Percentiles rank a stretch among this genome's conserved stretches.
These are phyloP conservation scores for Scaptodrosophila lebanonensis DNA, from an alignment of 1,140 invertebrate genomes.

Conservation along the genomic window DNA sequence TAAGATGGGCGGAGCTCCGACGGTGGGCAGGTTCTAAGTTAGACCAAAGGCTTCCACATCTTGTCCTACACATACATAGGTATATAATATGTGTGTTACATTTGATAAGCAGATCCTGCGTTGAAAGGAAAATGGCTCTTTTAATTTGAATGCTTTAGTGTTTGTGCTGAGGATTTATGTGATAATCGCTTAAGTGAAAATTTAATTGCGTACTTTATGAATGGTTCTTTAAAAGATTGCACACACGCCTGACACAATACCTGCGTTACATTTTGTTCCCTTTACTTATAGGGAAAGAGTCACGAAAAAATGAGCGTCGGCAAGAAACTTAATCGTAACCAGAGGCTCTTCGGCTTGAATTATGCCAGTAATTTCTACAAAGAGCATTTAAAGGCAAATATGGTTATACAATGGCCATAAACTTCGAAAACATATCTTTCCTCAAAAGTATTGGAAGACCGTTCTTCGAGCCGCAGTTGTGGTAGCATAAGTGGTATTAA, in stretches of 20 bases:
- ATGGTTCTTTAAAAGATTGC: slow-evolving; percentile 66
- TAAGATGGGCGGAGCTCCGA: slow-evolving; percentile 55
- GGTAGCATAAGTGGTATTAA: slow-evolving; percentile 20
- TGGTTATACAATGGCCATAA: slow-evolving; percentile 18
- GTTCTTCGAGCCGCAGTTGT: too few species aligned
- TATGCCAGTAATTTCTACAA: slow-evolving; percentile 58
- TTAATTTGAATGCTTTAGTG: slow-evolving; percentile 72
- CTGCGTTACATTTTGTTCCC: too few species aligned
- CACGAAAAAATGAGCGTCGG: too few species aligned
- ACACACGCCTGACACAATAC: not conserved
- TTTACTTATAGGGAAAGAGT: too few species aligned
- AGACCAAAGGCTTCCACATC: not conserved
- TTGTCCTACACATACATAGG: slow-evolving; percentile 6
- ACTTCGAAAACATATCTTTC: too few species aligned
- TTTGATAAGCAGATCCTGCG: slow-evolving; percentile 9
- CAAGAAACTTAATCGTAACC: slow-evolving; percentile 62
- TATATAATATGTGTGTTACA: slow-evolving; percentile 7
- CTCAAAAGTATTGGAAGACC: too few species aligned
- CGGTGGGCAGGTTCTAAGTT: not conserved
- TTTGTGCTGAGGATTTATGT: slow-evolving; percentile 65
- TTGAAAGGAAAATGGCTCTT: slow-evolving; percentile 76
- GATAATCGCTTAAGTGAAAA: slow-evolving; percentile 77
- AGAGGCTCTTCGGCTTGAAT: slow-evolving; percentile 42
- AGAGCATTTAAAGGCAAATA: slow-evolving; percentile 28
- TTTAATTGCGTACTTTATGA: slow-evolving; percentile 77